Percentiles rank a stretch among this genome's conserved stretches.
Conservation (phyloP, 2,888 invertebrate genomes). For the Cephus nigrinus region DNA sequence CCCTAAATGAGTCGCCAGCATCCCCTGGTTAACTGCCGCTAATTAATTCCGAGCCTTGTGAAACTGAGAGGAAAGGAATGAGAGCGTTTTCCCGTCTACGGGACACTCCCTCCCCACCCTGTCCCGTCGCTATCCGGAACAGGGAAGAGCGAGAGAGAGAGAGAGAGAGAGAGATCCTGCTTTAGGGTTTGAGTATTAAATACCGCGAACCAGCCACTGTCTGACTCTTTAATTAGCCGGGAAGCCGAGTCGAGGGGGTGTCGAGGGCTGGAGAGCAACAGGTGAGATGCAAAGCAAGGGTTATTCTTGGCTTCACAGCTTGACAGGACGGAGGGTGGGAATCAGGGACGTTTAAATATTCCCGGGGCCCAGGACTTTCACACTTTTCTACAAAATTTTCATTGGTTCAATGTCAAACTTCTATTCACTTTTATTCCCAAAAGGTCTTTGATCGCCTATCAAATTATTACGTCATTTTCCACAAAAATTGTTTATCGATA, state of each 20-base stretch:
- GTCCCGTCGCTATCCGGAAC: conserved; percentile 13
- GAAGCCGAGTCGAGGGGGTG: conserved; percentile 45
- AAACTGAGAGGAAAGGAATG: conserved; percentile 53
- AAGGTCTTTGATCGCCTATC: neutral
- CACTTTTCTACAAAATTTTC: neutral
- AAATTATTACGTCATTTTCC: neutral
- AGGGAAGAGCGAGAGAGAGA: conserved; percentile 22
- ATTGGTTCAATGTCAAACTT: neutral
- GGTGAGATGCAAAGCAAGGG: conserved; percentile 66
- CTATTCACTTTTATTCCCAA: neutral
- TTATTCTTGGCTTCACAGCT: conserved; percentile 57
- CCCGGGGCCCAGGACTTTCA: neutral
- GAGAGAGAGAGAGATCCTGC: conserved; percentile 21
- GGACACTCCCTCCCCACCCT: neutral
- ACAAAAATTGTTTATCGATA: neutral
- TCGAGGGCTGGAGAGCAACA: conserved; percentile 61
- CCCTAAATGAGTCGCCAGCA: conserved; percentile 59
- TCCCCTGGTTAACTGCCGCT: conserved; percentile 52
- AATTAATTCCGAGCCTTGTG: conserved; percentile 61
- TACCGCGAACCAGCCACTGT: conserved; percentile 58
- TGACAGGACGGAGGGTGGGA: conserved; percentile 11
- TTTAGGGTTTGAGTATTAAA: conserved; percentile 56
- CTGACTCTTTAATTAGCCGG: conserved; percentile 64
- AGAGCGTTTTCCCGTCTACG: neutral
- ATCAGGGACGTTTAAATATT: neutral